Conservation (phyloP, 2,888 invertebrate species). For the Cephus pulcher region DNA sequence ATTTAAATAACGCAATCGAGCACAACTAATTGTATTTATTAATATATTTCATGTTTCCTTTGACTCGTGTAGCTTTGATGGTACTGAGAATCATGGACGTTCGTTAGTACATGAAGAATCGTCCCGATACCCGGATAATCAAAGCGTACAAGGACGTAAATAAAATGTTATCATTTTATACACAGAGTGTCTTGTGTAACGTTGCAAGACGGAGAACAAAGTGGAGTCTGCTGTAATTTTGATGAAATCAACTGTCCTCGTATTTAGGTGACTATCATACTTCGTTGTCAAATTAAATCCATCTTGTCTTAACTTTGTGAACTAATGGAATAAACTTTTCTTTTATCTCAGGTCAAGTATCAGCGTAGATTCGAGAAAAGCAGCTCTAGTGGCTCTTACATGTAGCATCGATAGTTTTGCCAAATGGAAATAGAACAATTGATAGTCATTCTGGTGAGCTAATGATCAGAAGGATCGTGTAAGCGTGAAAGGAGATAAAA, state of each 20-base stretch:
- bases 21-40: not conserved
- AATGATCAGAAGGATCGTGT: not conserved
- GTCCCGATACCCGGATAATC: not conserved
- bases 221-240: not conserved
- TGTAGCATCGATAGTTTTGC: constrained; percentile 38
- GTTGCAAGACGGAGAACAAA: not conserved
- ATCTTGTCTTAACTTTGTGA: not conserved
- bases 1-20: not conserved
- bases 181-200: not conserved
- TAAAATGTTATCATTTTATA: not conserved
- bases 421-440: constrained; percentile 31
- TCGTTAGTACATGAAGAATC: not conserved
- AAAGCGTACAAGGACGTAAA: not conserved
- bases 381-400: constrained; percentile 15
- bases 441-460: constrained; percentile 8
- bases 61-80: not conserved
- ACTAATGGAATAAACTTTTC: not conserved
- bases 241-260: not conserved
- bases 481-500: not conserved
- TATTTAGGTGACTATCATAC: not conserved
- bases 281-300: not conserved
- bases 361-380: constrained; percentile 25
- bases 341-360: constrained; percentile 35
- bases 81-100: not conserved
- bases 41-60: not conserved